These are phyloP conservation scores for Ophiodon elongatus DNA, from an alignment of 2,113 vertebrate genomes.

Conservation along the genomic window DNA sequence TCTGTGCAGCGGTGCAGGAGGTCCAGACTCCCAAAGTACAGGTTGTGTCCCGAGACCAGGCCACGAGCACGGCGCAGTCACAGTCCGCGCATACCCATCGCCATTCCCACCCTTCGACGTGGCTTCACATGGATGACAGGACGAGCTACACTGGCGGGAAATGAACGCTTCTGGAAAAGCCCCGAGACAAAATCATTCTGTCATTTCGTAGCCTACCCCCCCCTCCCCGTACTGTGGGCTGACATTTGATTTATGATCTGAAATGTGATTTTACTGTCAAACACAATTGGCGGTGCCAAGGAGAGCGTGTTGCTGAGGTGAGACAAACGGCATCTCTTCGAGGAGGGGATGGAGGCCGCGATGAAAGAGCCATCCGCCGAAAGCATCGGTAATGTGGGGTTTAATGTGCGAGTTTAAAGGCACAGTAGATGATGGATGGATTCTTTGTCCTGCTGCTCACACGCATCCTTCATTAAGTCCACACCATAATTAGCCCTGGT, in stretches of 20 bases:
- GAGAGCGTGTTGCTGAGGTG: conserved; percentile 57
- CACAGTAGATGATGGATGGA: conserved; percentile 44
- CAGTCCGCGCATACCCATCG: conserved; percentile 25
- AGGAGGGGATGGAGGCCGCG: conserved; percentile 27
- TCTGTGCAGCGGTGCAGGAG: conserved; percentile 16
- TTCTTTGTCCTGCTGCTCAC: conserved; percentile 41
- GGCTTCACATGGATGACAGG: conserved; percentile 54
- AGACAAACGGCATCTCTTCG: conserved; percentile 57
- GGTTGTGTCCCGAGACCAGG: background rate
- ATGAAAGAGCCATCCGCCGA: conserved; percentile 50
- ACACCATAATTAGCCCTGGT: conserved; percentile 47
- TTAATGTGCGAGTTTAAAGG: conserved; percentile 48
- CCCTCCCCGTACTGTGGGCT: conserved; percentile 44
- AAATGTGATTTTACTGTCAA: conserved; percentile 78
- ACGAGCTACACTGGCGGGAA: conserved; percentile 43
- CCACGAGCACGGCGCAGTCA: conserved; percentile 15
- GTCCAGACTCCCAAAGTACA: conserved; percentile 27
- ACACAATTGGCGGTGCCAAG: conserved; percentile 65
- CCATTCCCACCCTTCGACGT: conserved; percentile 48
- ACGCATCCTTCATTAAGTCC: conserved; percentile 42
- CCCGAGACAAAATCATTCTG: conserved; percentile 66
- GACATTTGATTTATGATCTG: conserved; percentile 71
- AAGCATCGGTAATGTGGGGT: conserved; percentile 30
- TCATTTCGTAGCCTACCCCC: conserved; percentile 28
- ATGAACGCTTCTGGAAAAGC: conserved; percentile 64